Evolutionary conservation across 1,140 invertebrate genomes (phyloP), one percentile per base, ranked within the genome.

Genomic region (Xylocopa sonorina): DNA sequence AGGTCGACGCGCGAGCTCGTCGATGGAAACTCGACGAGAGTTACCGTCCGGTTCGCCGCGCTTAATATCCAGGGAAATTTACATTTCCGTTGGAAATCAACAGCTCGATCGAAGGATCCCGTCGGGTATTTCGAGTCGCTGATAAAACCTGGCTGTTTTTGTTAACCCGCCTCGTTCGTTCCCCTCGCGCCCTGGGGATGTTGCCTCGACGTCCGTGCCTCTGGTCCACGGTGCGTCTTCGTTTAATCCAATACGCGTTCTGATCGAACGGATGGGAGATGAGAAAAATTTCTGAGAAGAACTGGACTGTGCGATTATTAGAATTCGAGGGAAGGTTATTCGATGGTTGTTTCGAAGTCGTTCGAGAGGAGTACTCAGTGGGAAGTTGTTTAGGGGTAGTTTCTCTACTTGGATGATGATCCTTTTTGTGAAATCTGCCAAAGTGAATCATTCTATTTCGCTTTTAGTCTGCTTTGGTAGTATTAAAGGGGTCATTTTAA

Each of bases 61-160:
- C 29, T 48, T 73, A 50, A 73, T 73, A 62, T 51, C n/a, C 6
- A 5, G 43, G 69, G 55, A 46, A 73, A 73, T 73, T 73, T 73
- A 50, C 71, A 73, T 62, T 73, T 73, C 43, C 57, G 43, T 4
- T 14, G 43, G 43, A 62, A 48, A 73, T 73, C 69, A 58, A 73
- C 55, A 60, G 14, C 55, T 4, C 38, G 69, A 38, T n/a, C n/a
- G n/a, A 29, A 21, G 21, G 12, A 43, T 34, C 27, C 41, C 38
- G 3, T 32, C 10, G 68, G 68, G 10, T 32, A 55, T 21, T 16
- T 32, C 27, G 27, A 48, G 41, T 60, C n/a, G 14, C 16, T n/a
- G 14, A 48, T 51, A 66, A 66, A 53, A 60, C 29, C 10, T 10
- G 10, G 46, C 24, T 66, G 43, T 75, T 43, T 66, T 75, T 48